Conservation (phyloP, 2,113 vertebrate species). For the Amphiprion ocellaris region DNA sequence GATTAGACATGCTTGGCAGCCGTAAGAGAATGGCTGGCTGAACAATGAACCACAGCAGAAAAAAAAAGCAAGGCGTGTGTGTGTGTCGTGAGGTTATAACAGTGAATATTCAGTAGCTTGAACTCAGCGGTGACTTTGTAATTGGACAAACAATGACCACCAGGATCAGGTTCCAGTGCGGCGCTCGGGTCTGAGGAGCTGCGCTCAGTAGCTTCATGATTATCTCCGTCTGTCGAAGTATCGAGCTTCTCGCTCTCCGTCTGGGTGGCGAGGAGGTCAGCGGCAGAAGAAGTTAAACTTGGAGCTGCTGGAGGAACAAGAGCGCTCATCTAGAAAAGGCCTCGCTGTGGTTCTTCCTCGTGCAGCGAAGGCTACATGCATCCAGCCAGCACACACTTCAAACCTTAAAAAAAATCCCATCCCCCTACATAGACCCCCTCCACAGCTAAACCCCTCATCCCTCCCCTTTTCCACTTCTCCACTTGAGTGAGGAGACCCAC, state of each 20-base stretch:
- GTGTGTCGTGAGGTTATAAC: constrained; percentile 30
- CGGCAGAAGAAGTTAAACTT: constrained; percentile 53
- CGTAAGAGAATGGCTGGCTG: constrained; percentile 66
- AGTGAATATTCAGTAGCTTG: constrained; percentile 66
- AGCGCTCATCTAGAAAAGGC: constrained; percentile 57
- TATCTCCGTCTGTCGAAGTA: constrained; percentile 50
- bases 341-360: constrained; percentile 55
- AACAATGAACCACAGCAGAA: constrained; percentile 75
- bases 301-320: constrained; percentile 62
- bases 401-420: constrained; percentile 44
- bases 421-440: constrained; percentile 54
- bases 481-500: constrained; percentile 78
- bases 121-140: constrained; percentile 61
- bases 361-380: constrained; percentile 41
- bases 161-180: constrained; percentile 61
- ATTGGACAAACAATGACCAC: constrained; percentile 64
- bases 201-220: constrained; percentile 38
- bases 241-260: constrained; percentile 37
- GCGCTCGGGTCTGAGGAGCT: constrained; percentile 14
- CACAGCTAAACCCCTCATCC: constrained; percentile 52
- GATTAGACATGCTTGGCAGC: constrained; percentile 80
- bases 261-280: constrained; percentile 44
- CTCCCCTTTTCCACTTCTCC: constrained; percentile 66
- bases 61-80: constrained; percentile 43
- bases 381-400: constrained; percentile 61